Evolutionary conservation across 2,797 vertebrate genomes (phyloP), one percentile per base, ranked within the genome.

Genomic region (Rhyacichthys aspro): DNA sequence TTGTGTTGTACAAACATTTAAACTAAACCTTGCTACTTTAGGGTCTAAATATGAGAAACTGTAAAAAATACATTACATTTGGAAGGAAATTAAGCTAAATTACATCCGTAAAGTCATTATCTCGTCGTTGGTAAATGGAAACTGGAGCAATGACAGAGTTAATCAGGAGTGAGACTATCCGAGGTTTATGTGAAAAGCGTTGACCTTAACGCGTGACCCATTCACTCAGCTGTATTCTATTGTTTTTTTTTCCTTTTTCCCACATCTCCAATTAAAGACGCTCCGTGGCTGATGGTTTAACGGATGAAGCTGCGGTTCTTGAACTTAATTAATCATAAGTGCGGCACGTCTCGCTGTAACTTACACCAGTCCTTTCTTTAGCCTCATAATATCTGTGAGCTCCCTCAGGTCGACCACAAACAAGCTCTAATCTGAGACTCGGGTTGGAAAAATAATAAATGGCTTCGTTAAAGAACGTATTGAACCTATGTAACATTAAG

Each of bases 311-410:
- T 63, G 72, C 67, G 11, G 66, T 83, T 84, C 83, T 86, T 86
- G 82, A 87, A 88, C 85, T 75, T 90, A 90, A 91, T 91, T 90
- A 90, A 87, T 86, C 85, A 85, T 85, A 78, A 90, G 80, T 75
- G 82, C 76, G 37, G 33, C 11, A 62, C 61, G 68, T 84, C 70
- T 87, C 68, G n/a, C 59, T 64, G 41, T 74, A 74, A 70, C 70
- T 82, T 64, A 72, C 47, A 16, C 47, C 36, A 42, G 45, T 65
- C 59, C 49, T 62, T 68, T 56, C 55, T 58, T 61, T 16, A 49
- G 59, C 67, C 68, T 65, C 66, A 78, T 78, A 71, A 81, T 77
- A 82, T 68, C 59, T 15, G 70, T 59, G 9, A 50, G 67, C 66
- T 80, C 76, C 67, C 70, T 53, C 18, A 64, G 68, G 67, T 78